These are phyloP conservation scores for Uromys caudimaculatus DNA, from an alignment of 2,797 vertebrate species.

Conservation along the genomic window DNA sequence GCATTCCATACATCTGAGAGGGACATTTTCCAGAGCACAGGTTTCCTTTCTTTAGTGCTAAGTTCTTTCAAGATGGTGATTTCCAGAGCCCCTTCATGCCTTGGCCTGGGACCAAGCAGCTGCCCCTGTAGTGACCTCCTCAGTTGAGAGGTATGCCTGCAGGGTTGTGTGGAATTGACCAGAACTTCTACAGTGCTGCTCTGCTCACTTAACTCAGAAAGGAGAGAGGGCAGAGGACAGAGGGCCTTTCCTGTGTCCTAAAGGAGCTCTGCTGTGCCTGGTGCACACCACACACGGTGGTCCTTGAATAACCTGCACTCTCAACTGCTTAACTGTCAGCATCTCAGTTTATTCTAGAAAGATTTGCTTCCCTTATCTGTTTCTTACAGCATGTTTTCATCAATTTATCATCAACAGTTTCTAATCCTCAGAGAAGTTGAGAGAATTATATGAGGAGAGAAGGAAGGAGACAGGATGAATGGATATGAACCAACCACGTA, in stretches of 20 bases:
- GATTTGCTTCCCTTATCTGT: background rate
- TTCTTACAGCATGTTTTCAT: background rate
- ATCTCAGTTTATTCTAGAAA: background rate
- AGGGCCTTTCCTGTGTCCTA: background rate
- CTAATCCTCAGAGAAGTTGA: constrained; percentile 13
- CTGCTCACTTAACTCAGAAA: background rate
- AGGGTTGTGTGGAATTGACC: background rate
- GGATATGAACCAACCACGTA: background rate
- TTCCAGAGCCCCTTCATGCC: background rate
- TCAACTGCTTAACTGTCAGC: background rate
- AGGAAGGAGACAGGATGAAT: background rate
- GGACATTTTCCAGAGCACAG: constrained; percentile 8
- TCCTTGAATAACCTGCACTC: background rate
- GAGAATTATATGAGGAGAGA: background rate
- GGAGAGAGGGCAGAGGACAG: no score
- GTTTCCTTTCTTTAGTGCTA: background rate
- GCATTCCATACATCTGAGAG: background rate
- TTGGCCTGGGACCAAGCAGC: background rate
- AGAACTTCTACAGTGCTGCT: background rate
- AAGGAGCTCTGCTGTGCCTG: background rate
- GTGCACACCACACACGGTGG: background rate
- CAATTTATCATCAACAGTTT: constrained; percentile 49
- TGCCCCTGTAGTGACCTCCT: background rate
- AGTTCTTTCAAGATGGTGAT: background rate
- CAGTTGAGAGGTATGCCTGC: background rate